phyloP scores from a whole-genome alignment of 2,888 invertebrate genomes.

The Keiferia lycopersicella region DNA sequence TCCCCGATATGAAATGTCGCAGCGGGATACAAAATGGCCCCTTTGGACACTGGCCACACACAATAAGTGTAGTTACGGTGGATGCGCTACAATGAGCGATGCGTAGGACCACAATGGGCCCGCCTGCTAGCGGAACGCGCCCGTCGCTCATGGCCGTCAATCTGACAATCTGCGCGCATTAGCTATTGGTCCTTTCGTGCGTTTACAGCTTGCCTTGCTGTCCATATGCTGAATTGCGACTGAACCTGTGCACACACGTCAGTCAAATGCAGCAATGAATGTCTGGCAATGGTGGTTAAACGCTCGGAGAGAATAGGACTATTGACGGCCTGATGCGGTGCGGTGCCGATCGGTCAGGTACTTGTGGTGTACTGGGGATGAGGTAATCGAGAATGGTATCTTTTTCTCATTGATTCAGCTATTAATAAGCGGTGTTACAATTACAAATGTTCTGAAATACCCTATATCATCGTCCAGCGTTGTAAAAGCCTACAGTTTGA shows the following conservation, averaged over 20 bases:
- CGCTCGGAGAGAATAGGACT: neutral
- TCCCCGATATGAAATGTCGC: neutral
- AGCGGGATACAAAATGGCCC: neutral
- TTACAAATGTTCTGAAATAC: too few relatives aligned
- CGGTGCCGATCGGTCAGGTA: neutral
- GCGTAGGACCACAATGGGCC: conserved; percentile 12
- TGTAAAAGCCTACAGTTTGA: too few relatives aligned
- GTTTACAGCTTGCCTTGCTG: neutral
- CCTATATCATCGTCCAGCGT: too few relatives aligned
- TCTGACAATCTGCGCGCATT: conserved; percentile 34
- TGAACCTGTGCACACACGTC: too few relatives aligned
- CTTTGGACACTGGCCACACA: neutral
- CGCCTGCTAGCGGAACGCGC: conserved; percentile 18
- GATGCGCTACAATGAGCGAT: conserved; percentile 12
- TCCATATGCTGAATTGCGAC: too few relatives aligned
- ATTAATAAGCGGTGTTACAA: too few relatives aligned
- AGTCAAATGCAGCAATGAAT: too few relatives aligned
- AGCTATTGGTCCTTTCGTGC: conserved; percentile 29
- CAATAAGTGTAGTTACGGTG: conserved; percentile 5
- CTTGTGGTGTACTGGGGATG: neutral
- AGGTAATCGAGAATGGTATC: conserved; percentile 23
- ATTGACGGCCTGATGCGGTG: neutral
- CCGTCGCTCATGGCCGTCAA: conserved; percentile 31
- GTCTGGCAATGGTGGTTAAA: too few relatives aligned
- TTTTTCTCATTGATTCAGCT: neutral